Evolutionary conservation across 2,113 vertebrate genomes (phyloP).

Genomic region (Cichladusa arquata): DNA sequence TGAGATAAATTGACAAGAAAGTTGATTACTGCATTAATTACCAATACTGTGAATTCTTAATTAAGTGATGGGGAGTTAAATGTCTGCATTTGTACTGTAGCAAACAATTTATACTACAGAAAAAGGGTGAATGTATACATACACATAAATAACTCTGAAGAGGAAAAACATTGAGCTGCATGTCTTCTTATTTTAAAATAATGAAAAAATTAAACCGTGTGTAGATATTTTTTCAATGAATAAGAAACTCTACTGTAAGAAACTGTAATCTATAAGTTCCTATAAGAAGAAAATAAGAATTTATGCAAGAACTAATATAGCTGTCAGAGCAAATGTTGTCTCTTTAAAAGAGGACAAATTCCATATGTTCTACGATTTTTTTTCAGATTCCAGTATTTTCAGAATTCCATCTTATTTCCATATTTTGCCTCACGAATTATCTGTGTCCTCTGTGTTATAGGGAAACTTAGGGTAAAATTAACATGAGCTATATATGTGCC

Average conservation of each 20-base stretch:
- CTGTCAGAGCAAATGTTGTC: neutral
- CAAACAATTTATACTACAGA: neutral
- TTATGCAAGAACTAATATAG: neutral
- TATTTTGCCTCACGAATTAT: neutral
- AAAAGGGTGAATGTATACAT: neutral
- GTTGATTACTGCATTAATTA: neutral
- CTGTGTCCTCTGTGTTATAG: neutral
- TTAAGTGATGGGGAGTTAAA: neutral
- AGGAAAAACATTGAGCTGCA: neutral
- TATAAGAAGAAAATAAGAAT: neutral
- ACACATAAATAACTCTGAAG: neutral
- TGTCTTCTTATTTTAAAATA: neutral
- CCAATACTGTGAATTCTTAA: neutral
- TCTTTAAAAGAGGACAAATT: neutral
- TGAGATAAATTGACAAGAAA: neutral
- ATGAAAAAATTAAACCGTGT: neutral
- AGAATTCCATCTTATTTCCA: neutral
- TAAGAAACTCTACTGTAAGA: neutral
- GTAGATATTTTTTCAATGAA: neutral
- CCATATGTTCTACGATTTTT: fast-evolving
- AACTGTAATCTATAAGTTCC: neutral
- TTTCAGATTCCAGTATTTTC: neutral
- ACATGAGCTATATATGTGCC: neutral
- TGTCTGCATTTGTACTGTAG: neutral
- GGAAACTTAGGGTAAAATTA: neutral